Evolutionary conservation across 2,797 vertebrate genomes (phyloP).

Genomic region (Mionectes olivaceus): DNA sequence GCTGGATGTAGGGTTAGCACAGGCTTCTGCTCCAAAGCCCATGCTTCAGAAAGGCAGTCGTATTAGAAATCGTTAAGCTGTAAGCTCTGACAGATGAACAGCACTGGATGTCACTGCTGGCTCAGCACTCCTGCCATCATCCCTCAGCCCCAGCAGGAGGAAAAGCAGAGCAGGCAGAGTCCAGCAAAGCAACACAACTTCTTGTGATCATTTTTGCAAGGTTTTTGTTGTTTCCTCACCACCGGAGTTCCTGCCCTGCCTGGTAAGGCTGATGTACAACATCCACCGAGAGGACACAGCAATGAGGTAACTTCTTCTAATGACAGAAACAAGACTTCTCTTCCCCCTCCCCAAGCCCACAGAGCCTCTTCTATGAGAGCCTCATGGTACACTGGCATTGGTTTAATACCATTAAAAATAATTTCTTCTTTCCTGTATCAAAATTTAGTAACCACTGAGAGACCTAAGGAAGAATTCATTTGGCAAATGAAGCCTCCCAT

Average conservation of each 20-base stretch:
- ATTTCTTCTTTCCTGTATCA: neutral
- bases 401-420: neutral
- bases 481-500: neutral
- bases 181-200: neutral
- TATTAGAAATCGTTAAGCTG: neutral
- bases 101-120: neutral
- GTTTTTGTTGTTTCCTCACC: neutral
- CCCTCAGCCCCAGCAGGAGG: neutral
- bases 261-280: neutral
- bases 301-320: neutral
- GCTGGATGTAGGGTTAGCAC: neutral
- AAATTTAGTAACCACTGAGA: neutral
- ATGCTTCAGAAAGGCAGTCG: neutral
- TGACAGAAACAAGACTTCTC: neutral
- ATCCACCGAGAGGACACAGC: neutral
- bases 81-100: neutral
- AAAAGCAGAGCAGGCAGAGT: neutral
- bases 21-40: neutral
- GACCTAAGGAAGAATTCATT: neutral
- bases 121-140: neutral
- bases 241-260: neutral
- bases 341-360: neutral
- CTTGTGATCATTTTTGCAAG: neutral
- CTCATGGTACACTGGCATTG: neutral
- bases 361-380: neutral